Percentiles rank a stretch among this genome's conserved stretches.
These are phyloP conservation scores for Danaus melanippus DNA, from an alignment of 1,140 invertebrate species.

Conservation along the genomic window DNA sequence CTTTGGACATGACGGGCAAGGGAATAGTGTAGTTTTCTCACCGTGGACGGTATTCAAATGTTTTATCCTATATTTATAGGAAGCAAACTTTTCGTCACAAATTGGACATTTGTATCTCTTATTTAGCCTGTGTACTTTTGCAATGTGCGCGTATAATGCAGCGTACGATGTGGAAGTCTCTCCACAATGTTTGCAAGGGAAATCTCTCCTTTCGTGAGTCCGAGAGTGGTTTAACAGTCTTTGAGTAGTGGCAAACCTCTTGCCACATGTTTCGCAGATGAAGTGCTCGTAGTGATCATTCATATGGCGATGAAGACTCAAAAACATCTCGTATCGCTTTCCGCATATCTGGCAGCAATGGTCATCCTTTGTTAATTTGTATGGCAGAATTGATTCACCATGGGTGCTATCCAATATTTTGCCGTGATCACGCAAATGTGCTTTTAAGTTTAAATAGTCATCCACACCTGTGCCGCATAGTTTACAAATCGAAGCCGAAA, in stretches of 20 bases:
- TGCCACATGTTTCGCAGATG: conserved; percentile 67
- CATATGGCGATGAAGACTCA: conserved; percentile 64
- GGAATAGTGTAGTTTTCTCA: conserved; percentile 47
- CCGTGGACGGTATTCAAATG: conserved; percentile 53
- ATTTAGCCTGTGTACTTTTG: conserved; percentile 51
- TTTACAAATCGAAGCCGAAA: conserved; percentile 42
- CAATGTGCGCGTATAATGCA: conserved; percentile 43
- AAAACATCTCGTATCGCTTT: conserved; percentile 60
- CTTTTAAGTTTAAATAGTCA: conserved; percentile 42
- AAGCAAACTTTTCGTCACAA: conserved; percentile 57
- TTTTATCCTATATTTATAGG: conserved; percentile 54
- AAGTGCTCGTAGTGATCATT: conserved; percentile 64
- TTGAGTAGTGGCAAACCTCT: conserved; percentile 54
- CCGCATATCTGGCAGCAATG: conserved; percentile 53
- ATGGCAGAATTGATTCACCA: conserved; percentile 53
- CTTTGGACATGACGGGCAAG: conserved; percentile 51
- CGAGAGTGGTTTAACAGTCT: conserved; percentile 51
- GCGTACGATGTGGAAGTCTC: conserved; percentile 44
- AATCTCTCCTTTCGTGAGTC: conserved; percentile 52
- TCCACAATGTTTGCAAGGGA: conserved; percentile 55
- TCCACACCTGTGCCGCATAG: conserved; percentile 39
- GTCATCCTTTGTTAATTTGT: conserved; percentile 50
- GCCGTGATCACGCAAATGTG: conserved; percentile 47
- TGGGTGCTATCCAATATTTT: conserved; percentile 41
- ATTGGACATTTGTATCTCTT: conserved; percentile 61